A percentile compares a stretch with the other conserved stretches of the same genome.
These are phyloP conservation scores for Oreortyx pictus DNA, from an alignment of 2,797 vertebrate genomes.

Conservation along the genomic window DNA sequence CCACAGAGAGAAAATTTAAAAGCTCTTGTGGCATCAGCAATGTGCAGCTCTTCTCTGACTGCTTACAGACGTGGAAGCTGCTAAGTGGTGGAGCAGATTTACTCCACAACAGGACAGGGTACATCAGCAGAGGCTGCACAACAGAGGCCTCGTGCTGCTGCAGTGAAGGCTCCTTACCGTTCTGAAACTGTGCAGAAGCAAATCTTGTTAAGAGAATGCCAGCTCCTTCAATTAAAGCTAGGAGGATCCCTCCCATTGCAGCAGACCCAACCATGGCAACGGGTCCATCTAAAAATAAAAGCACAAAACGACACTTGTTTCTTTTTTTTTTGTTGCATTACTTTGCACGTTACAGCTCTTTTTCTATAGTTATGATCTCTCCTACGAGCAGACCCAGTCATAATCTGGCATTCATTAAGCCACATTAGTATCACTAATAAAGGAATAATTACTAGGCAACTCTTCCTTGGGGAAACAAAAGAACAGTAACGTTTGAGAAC, in stretches of 20 bases:
- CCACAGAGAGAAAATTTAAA: neutral
- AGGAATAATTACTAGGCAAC: neutral
- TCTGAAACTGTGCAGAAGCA: slow-evolving; percentile 92
- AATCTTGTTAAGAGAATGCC: slow-evolving; percentile 95
- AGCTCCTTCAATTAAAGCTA: slow-evolving; percentile 96
- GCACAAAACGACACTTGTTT: neutral
- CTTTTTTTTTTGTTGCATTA: neutral
- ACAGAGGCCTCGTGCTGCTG: neutral
- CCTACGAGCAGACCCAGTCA: neutral
- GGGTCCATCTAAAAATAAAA: slow-evolving; percentile 86
- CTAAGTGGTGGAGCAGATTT: fast-evolving
- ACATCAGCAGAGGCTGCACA: neutral
- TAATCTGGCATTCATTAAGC: neutral
- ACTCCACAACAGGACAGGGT: fast-evolving
- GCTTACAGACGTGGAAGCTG: neutral
- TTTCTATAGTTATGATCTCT: neutral
- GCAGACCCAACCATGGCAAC: slow-evolving; percentile 97
- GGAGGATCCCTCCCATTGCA: slow-evolving; percentile 94
- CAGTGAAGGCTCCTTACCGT: slow-evolving; percentile 82
- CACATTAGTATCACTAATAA: neutral
- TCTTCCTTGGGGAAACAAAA: neutral
- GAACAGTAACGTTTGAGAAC: neutral
- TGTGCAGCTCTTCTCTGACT: neutral
- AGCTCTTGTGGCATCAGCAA: neutral
- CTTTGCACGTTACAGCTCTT: neutral